A percentile compares a stretch with the other conserved stretches of the same genome.
These are phyloP conservation scores for Prionchulus punctatus DNA, from an alignment of 2,888 invertebrate genomes.

Conservation along the genomic window DNA sequence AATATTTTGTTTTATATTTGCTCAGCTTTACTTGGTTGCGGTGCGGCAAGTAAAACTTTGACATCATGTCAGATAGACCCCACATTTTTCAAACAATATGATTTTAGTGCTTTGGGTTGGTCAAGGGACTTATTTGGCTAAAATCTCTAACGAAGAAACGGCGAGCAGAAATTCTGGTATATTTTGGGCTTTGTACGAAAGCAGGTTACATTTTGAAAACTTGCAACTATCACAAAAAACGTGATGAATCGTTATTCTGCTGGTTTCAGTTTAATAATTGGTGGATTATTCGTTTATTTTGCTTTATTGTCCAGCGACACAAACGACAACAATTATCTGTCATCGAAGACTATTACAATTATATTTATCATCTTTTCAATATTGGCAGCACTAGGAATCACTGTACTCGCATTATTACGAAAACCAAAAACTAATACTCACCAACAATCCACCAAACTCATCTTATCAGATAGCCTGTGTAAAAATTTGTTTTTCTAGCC, in stretches of 20 bases:
- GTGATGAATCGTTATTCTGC: too few species aligned
- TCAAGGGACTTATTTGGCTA: constrained; percentile 74
- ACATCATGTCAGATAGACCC: too few species aligned
- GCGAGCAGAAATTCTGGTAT: constrained; percentile 84
- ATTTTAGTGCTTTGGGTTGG: constrained; percentile 92
- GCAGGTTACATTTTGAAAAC: too few species aligned
- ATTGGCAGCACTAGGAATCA: constrained; percentile 52
- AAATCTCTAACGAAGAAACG: constrained; percentile 69
- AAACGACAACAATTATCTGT: constrained; percentile 51
- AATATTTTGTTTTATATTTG: constrained; percentile 66
- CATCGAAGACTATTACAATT: constrained; percentile 50
- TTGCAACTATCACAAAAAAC: too few species aligned
- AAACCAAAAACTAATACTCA: constrained; percentile 17
- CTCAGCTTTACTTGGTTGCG: constrained; percentile 68
- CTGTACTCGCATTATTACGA: constrained; percentile 36
- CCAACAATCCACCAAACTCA: too few species aligned
- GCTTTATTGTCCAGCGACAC: constrained; percentile 82
- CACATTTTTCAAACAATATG: background rate
- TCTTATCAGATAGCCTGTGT: too few species aligned
- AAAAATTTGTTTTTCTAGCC: too few species aligned
- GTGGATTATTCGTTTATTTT: too few species aligned
- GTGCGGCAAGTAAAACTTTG: too few species aligned
- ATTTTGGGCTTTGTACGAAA: constrained; percentile 90
- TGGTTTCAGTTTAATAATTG: constrained; percentile 66
- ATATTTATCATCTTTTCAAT: constrained; percentile 59